Evolutionary conservation across 2,113 vertebrate genomes (phyloP), one percentile per base, ranked within the genome.

Genomic region (Onychostoma macrolepis): DNA sequence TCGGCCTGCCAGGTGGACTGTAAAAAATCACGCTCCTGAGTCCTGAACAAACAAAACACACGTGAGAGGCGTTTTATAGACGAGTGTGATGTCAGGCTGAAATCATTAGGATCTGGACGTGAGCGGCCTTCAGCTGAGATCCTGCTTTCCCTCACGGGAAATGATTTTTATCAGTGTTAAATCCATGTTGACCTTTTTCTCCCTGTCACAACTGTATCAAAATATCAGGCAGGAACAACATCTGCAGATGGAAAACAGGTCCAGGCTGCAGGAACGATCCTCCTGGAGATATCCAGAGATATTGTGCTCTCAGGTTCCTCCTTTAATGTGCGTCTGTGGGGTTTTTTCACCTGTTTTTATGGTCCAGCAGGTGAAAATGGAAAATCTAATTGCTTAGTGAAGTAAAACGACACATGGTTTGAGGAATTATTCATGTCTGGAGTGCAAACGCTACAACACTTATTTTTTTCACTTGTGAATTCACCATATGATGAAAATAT

Each of bases 151-250:
- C 77, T 71, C 72, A 56, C 2, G 26, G 81, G 41, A 74, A 36
- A 30, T 30, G 71, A 87, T 83, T 38, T 76, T 56, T 87, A 77
- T 83, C 86, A 56, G 33, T 72, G 74, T 36, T 48, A 80, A 87
- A 72, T 72, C 43, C 4, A 21, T 26, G 48, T 13, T 19, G 77
- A 83, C 74, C 13, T 30, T 85, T 9, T 30, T 85, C 81, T 75
- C 69, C 30, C 87, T 67, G 63, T 38, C 43, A 72, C 77, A 69
- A 43, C 58, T 43, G 43, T 69, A 69, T 67, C 45, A 69, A 38
- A 38, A 58, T 78, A 56, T 83, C 69, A 45, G 41, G 72, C 72
- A 48, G 53, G 28, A 75, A 56, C 41, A 56, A 61, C 24, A 10
- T 48, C 80, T 30, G 33, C 41, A 26, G 56, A 87, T 85, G n/a